Evolutionary conservation across 2,797 vertebrate genomes (phyloP).

Genomic region (Lagorchestes hirsutus): DNA sequence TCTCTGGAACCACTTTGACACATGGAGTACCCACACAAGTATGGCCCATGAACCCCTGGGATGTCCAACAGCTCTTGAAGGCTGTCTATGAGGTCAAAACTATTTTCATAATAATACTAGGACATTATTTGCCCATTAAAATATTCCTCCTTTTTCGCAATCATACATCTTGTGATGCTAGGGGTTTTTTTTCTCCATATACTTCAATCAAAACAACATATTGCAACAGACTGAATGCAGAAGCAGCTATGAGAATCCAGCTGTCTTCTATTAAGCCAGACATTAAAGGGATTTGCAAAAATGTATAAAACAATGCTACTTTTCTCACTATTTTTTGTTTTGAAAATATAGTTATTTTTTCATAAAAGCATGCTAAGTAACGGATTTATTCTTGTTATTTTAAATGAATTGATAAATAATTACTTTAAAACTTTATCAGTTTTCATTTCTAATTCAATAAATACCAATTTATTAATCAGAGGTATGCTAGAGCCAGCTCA

Average conservation of each 20-base stretch:
- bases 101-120: background rate
- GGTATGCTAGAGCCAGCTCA: background rate
- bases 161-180: background rate
- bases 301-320: background rate
- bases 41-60: background rate
- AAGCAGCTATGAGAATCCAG: background rate
- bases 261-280: background rate
- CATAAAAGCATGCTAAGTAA: background rate
- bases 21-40: background rate
- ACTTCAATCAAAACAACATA: conserved; percentile 1
- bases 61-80: background rate
- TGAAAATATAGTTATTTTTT: background rate
- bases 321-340: background rate
- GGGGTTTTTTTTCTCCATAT: background rate
- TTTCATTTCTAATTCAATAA: background rate
- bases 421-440: background rate
- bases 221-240: background rate
- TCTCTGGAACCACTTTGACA: background rate
- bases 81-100: background rate
- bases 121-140: background rate
- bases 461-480: background rate
- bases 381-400: background rate
- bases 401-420: background rate
- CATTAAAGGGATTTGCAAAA: conserved; percentile 1
- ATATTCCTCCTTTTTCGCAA: background rate